Conservation (phyloP, 2,888 invertebrate species). For the Colostygia pectinataria region DNA sequence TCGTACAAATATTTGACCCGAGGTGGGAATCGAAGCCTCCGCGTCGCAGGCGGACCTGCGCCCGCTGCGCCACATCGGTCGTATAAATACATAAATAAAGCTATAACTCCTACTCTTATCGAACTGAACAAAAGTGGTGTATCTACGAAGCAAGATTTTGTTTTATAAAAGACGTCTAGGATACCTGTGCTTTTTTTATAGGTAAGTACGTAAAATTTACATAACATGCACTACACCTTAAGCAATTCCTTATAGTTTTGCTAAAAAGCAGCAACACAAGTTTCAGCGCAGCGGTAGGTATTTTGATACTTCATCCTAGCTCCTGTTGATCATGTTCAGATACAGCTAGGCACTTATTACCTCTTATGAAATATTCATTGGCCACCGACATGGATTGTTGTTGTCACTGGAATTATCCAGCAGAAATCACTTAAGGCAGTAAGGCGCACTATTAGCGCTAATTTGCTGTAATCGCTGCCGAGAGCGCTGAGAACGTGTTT, state of each 20-base stretch:
- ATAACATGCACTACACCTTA: too few species aligned
- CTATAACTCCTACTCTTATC: too few species aligned
- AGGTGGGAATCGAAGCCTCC: too few species aligned
- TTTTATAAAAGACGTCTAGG: too few species aligned
- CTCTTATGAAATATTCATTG: slow-evolving; percentile 75
- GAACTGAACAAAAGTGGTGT: too few species aligned
- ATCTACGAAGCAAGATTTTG: too few species aligned
- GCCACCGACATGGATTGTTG: slow-evolving; percentile 68
- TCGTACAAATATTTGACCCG: too few species aligned
- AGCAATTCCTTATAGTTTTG: not conserved
- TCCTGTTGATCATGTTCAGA: slow-evolving; percentile 23
- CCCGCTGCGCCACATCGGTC: too few species aligned
- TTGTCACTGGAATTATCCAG: slow-evolving; percentile 72
- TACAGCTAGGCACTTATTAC: slow-evolving; percentile 58
- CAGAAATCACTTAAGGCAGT: slow-evolving; percentile 66
- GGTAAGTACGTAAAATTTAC: too few species aligned
- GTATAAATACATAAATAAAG: too few species aligned
- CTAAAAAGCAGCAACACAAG: not conserved
- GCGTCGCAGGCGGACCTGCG: too few species aligned
- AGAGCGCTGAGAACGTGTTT: slow-evolving; percentile 53
- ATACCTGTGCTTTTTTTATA: too few species aligned
- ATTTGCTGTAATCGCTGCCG: slow-evolving; percentile 78
- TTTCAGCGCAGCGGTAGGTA: slow-evolving; percentile 12
- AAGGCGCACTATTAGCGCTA: slow-evolving; percentile 61
- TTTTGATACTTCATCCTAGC: slow-evolving; percentile 22